Percentiles rank a stretch among this genome's conserved stretches.
Conservation (phyloP, 2,888 invertebrate species). For the Salpingus planirostris region DNA sequence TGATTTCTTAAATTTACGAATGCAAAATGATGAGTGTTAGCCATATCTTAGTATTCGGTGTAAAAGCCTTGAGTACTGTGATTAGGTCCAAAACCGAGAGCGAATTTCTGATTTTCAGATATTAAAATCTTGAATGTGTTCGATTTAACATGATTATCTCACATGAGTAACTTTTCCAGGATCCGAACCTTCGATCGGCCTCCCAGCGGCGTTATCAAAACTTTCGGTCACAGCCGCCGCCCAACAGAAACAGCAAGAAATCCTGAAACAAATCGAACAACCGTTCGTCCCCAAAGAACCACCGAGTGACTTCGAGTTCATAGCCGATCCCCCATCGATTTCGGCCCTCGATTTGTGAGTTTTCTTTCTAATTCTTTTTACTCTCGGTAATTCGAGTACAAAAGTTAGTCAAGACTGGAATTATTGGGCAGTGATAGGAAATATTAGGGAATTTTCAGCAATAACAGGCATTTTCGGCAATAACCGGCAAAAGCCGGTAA, state of each 20-base stretch:
- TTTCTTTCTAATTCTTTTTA: too few species aligned
- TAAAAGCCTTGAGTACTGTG: constrained; percentile 33
- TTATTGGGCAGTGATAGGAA: too few species aligned
- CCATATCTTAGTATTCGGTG: constrained; percentile 38
- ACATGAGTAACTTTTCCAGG: too few species aligned
- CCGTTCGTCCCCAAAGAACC: constrained; percentile 87
- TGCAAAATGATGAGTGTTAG: constrained; percentile 32
- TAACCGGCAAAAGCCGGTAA: too few species aligned
- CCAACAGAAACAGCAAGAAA: constrained; percentile 79
- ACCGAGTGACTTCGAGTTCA: constrained; percentile 85
- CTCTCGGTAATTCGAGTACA: constrained; percentile 5
- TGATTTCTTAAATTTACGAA: neutral
- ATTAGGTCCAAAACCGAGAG: constrained; percentile 27
- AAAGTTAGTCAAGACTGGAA: constrained; percentile 7
- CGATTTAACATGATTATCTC: too few species aligned
- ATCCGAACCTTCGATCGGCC: constrained; percentile 40
- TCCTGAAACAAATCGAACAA: constrained; percentile 77
- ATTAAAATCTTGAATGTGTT: too few species aligned
- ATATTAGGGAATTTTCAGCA: too few species aligned
- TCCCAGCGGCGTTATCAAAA: constrained; percentile 44
- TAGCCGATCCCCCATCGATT: constrained; percentile 96
- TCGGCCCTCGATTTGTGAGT: constrained; percentile 89
- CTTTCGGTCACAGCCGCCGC: constrained; percentile 65
- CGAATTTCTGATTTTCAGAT: constrained; percentile 14
- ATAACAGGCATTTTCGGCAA: too few species aligned